Base-by-base conservation (phyloP, 2,888 invertebrate genomes). In the Sialis lutaria region DNA sequence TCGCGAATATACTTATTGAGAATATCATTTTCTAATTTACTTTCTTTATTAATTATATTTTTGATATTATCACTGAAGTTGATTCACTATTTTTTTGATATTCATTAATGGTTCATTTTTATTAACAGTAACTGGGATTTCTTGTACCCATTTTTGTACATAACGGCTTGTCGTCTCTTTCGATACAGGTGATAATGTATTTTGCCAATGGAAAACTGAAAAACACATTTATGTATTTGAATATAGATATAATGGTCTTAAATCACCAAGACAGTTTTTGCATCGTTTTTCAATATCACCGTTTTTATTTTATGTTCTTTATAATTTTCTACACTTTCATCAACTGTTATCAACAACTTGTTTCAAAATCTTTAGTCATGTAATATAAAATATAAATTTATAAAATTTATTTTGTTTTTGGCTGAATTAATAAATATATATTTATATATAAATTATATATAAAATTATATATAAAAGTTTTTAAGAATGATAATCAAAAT, bases 281-380 rank as follows among this genome's bases (percentile, higher is more conserved):
- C 8, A 37, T 37, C 1, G n/a, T 7, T 5, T n/a, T 10, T 37
- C 37, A 37, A n/a, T 37, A 7, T 10, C 10, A 37, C 10, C n/a
- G 7, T 2, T 42, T 22, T n/a, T n/a, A n/a, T n/a, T 31, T 42
- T 31, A 8, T 6, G 13, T 37, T 37, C 37, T 10, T 6, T 10
- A 37, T 37, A n/a, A 7, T 6, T 10, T 37, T 22, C 4, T 7
- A 30, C 31, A 31, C 30, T 42, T 22, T 31, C 30, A 64, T 53
- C 42, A 62, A 64, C 49, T 66, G 65, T 48, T 62, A 54, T 65
- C 7, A 42, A 42, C 46, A n/a, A 34, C 42, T 35, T 35, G 47
- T 10, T 7, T 12, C 22, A 35, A 44, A 8, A 33, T 22, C 40
- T 42, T 48, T 31, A 34, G 45, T n/a, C 41, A 33, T n/a, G 22